Percentiles rank a stretch among this genome's conserved stretches.
Conservation (phyloP, 2,113 vertebrate genomes). For the Meriones unguiculatus region DNA sequence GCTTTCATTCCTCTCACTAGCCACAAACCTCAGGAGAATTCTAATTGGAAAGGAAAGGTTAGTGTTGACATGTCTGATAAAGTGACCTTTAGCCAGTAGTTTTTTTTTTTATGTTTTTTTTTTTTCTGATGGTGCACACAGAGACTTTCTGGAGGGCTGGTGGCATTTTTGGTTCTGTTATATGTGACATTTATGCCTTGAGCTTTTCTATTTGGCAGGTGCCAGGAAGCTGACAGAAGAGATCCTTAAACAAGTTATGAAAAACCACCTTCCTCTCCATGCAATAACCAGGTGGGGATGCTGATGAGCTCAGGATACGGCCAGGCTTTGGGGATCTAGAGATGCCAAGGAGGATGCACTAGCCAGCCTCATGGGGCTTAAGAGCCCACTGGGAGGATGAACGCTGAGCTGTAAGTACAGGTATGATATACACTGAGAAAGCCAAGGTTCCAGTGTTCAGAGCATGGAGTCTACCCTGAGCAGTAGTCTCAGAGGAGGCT, state of each 20-base stretch:
- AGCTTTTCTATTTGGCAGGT: conserved; percentile 58
- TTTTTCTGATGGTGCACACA: not conserved
- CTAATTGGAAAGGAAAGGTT: conserved; percentile 59
- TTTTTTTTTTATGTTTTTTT: not conserved
- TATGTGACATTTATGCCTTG: conserved; percentile 66
- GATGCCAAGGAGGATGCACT: not conserved
- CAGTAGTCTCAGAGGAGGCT: not conserved
- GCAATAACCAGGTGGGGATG: not conserved
- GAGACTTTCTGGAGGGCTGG: conserved; percentile 40
- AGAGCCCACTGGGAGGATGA: not conserved
- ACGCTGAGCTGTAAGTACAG: not conserved
- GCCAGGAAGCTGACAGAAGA: conserved; percentile 50
- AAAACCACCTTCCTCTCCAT: not conserved
- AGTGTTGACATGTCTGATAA: not conserved
- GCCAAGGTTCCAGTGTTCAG: not conserved
- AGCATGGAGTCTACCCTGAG: not conserved
- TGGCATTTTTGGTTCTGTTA: conserved; percentile 30
- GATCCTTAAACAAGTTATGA: conserved; percentile 56
- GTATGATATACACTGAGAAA: not conserved
- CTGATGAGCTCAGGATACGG: not conserved
- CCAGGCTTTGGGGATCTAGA: not conserved
- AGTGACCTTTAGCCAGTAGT: conserved; percentile 61
- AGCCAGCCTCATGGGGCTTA: not conserved
- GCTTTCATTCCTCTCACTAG: conserved; percentile 2
- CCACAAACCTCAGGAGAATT: conserved; percentile 37